Conservation (phyloP, 2,113 vertebrate species). For the Prietella phreatophila region DNA sequence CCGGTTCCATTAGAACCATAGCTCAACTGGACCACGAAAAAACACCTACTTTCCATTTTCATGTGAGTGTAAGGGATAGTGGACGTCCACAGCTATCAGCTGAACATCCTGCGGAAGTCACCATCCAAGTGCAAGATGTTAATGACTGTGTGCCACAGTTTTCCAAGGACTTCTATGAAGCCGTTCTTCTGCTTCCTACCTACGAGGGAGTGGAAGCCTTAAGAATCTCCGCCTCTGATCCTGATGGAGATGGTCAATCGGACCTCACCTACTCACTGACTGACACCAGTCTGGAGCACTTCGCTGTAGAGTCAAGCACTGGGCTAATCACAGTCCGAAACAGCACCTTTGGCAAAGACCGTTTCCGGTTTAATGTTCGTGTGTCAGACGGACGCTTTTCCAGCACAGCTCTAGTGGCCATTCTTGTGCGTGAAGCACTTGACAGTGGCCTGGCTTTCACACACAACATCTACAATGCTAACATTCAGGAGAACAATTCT, state of each 20-base stretch:
- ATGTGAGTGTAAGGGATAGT: conserved; percentile 90
- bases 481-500: conserved; percentile 86
- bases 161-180: conserved; percentile 84
- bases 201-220: conserved; percentile 90
- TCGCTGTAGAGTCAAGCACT: conserved; percentile 80
- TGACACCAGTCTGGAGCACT: conserved; percentile 83
- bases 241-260: conserved; percentile 83
- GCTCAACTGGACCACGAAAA: conserved; percentile 90
- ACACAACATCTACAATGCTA: conserved; percentile 83
- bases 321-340: conserved; percentile 88
- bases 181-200: conserved; percentile 86
- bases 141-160: conserved; percentile 94
- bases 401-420: conserved; percentile 81
- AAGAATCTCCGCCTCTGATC: conserved; percentile 85
- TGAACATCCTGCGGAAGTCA: conserved; percentile 88
- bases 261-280: conserved; percentile 85
- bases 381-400: conserved; percentile 96
- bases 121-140: conserved; percentile 87
- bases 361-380: conserved; percentile 83
- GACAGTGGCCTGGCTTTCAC: conserved; percentile 92
- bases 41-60: conserved; percentile 85
- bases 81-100: conserved; percentile 89
- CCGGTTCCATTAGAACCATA: conserved; percentile 92
- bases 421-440: conserved; percentile 86
- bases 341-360: conserved; percentile 87